Evolutionary conservation across 1,140 invertebrate genomes (phyloP), one percentile per base, ranked within the genome.

Genomic region (Laodelphax striatellus): DNA sequence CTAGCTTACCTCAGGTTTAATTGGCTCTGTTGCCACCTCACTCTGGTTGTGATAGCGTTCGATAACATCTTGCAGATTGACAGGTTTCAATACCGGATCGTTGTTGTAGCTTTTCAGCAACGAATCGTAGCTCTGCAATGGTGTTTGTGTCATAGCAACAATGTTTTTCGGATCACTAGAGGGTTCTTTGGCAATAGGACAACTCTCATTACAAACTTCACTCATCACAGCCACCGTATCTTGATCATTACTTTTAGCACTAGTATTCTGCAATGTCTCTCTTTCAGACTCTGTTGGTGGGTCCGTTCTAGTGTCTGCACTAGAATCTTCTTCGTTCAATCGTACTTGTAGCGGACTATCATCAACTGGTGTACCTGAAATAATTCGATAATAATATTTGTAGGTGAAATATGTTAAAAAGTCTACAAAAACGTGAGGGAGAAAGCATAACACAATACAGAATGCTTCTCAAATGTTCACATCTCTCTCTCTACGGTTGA

Each of bases 381-480:
- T 83, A 24, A 80, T 81, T 70, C 80, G 79, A n/a, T 85, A 71
- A 24, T 81, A 81, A 69, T 85, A 81, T 68, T 85, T 80, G 66
- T 83, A 80, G 67, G 64, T 63, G 5, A 68, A 19, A 52, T 17
- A 52, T 2, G 16, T 22, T 5, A 34, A 14, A 14, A n/a, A 31
- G 2, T 17, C 10, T 28, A 16, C 2, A 28, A 28, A 28, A 28
- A 28, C 24, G 24, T 28, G 24, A 28, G 24, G 24, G 24, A 28
- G 24, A 28, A 28, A 4, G 24, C 6, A 6, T 28, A 28, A 28
- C 24, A 28, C 6, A 6, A 28, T 6, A 28, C 6, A n/a, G n/a
- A n/a, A n/a, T n/a, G n/a, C n/a, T n/a, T n/a, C n/a, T n/a, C n/a
- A n/a, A n/a, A n/a, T n/a, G n/a, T n/a, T n/a, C n/a, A n/a, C n/a